A percentile compares a stretch with the other conserved stretches of the same genome.
These are phyloP conservation scores for Otis tarda DNA, from an alignment of 2,113 vertebrate genomes.

Conservation along the genomic window DNA sequence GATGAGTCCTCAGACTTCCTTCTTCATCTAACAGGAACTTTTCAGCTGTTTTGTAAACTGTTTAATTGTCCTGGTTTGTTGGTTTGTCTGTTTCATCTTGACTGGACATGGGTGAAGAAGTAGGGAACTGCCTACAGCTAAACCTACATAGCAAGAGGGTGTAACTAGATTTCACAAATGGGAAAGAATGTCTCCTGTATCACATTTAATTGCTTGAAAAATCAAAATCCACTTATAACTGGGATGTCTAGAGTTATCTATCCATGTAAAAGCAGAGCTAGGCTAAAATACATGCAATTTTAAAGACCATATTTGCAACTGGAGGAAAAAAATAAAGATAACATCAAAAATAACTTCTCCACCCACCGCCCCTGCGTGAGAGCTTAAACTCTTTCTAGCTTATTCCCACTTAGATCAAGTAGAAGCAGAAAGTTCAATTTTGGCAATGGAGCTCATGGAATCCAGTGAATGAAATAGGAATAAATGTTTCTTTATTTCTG, in stretches of 20 bases:
- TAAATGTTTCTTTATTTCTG: not conserved
- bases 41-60: not conserved
- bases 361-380: fast-evolving
- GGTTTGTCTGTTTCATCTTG: not conserved
- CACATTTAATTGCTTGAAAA: not conserved
- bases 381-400: not conserved
- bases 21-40: not conserved
- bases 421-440: not conserved
- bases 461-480: not conserved
- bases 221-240: not conserved
- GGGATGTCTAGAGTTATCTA: not conserved
- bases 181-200: not conserved
- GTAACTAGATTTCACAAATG: not conserved
- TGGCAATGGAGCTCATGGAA: not conserved
- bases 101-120: not conserved
- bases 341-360: not conserved
- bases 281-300: not conserved
- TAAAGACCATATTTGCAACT: not conserved
- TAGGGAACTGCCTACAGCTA: not conserved
- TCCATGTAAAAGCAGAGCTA: not conserved
- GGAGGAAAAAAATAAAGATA: not conserved
- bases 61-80: not conserved
- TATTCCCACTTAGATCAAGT: fast-evolving
- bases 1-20: not conserved
- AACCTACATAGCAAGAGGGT: not conserved